Conservation (phyloP, 2,113 vertebrate species). For the Channa argus region DNA sequence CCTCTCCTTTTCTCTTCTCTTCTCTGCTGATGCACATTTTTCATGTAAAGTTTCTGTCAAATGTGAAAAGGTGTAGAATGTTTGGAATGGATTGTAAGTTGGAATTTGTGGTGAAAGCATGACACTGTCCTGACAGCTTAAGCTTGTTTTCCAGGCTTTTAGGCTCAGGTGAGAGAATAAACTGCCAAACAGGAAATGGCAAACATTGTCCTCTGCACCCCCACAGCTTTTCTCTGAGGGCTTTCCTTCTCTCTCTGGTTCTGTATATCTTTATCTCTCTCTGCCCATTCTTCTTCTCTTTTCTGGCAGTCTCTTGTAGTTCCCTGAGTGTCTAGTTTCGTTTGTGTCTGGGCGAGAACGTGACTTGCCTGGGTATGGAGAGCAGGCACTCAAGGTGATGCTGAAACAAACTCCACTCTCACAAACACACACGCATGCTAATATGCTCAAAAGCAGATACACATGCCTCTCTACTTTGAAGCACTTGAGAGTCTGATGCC, state of each 20-base stretch:
- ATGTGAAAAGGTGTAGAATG: constrained; percentile 16
- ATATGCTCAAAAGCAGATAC: constrained; percentile 17
- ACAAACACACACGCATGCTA: constrained; percentile 3
- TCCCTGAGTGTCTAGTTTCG: constrained; percentile 55
- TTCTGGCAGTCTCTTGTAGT: constrained; percentile 18
- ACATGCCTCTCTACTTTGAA: constrained; percentile 1
- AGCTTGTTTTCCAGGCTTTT: constrained; percentile 50
- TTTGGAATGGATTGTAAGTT: constrained; percentile 38
- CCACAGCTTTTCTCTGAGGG: constrained; percentile 14
- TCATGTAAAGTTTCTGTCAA: constrained; percentile 32
- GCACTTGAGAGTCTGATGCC: constrained; percentile 37
- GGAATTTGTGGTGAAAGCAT: constrained; percentile 30
- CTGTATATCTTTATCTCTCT: constrained; percentile 1
- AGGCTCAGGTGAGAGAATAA: constrained; percentile 43
- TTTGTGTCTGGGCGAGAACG: constrained; percentile 62
- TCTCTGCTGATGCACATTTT: constrained; percentile 16
- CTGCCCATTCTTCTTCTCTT: background rate
- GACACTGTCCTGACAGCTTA: constrained; percentile 44
- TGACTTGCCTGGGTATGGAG: constrained; percentile 64
- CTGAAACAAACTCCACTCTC: constrained; percentile 40
- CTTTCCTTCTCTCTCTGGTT: background rate
- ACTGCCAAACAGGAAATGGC: constrained; percentile 44
- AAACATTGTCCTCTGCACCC: constrained; percentile 4
- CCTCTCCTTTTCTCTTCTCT: background rate
- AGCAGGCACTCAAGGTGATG: constrained; percentile 55